A percentile compares a stretch with the other conserved stretches of the same genome.
Conservation (phyloP, 2,888 invertebrate species). For the Calameuta pallipes region DNA sequence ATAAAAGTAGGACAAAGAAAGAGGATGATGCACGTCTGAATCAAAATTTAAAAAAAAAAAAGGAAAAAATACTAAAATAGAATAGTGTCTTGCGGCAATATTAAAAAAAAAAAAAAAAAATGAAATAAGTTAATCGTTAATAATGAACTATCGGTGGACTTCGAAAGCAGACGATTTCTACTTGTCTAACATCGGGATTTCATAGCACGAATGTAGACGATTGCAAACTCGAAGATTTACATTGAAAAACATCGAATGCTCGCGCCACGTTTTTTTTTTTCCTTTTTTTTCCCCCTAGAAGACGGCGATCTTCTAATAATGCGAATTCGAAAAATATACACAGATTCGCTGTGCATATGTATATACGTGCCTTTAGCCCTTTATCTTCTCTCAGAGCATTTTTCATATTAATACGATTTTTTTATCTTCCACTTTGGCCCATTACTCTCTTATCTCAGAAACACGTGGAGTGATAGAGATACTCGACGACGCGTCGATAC, state of each 20-base stretch:
- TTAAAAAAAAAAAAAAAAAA: neutral
- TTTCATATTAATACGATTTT: neutral
- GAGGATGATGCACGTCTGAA: neutral
- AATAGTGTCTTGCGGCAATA: too few species aligned
- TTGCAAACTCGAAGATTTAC: conserved; percentile 14
- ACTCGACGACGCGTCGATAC: neutral
- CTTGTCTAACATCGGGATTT: neutral
- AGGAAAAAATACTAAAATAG: too few species aligned
- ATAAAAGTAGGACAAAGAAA: neutral
- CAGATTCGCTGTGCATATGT: neutral
- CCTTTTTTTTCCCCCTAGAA: conserved; percentile 1
- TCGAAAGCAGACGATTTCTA: neutral
- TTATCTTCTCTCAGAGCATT: neutral
- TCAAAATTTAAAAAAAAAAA: neutral
- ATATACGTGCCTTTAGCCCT: neutral
- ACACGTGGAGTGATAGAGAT: neutral
- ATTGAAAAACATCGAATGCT: conserved; percentile 17
- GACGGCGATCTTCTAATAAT: neutral
- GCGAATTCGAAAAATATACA: neutral
- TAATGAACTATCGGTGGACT: neutral
- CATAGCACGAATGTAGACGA: conserved; percentile 14
- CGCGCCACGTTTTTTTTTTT: neutral
- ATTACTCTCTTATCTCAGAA: neutral
- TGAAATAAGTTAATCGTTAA: neutral
- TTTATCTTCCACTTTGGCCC: neutral